Evolutionary conservation across 64 coral and sea anemone species (phyloP), one percentile per base, ranked within the genome.

Genomic region (Hydrozoanthus tunicans): DNA sequence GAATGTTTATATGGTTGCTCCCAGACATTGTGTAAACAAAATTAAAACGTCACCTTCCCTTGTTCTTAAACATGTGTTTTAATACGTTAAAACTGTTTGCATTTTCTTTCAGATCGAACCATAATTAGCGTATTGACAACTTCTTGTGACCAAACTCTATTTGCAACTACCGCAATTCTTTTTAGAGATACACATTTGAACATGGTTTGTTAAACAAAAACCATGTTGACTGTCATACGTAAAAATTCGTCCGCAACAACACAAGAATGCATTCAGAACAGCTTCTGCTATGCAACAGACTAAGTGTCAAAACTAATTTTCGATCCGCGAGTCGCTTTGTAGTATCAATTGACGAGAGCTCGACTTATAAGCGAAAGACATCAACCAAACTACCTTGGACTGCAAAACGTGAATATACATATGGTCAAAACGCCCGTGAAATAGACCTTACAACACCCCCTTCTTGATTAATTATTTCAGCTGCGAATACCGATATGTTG

Each of bases 31-130:
- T 66, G 55, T 79, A 79, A 79, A 79, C 77, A 79, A 79, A 58
- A 15, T n/a, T 57, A n/a, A 79, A 58, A 79, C 9, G 53, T 56
- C 15, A 56, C 53, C 53, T 58, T 60, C n/a, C 10, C 25, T 63
- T 10, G 9, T 14, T 81, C 23, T 58, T 43, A 32, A 32, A 32
- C 25, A 73, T 27, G 9, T 51, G 7, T 60, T 10, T 59, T 59
- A 80, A 62, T 24, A 81, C 71, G 71, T 43, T 43, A 27, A 74
- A 74, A 32, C 24, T 62, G 79, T 81, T 81, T 81, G 79, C 24
- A 32, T 62, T 63, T 62, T 59, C 56, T 60, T 81, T 62, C 24
- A 81, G 58, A 81, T 62, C 6, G 43, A 62, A 61, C 13, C 25
- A 62, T 81, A 9, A 43, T 74, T 74, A 74, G 4, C 59, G 12